Percentiles rank a stretch among this genome's conserved stretches.
phyloP scores from a whole-genome alignment of 2,888 invertebrate genomes.

The Augiades crinisus region DNA sequence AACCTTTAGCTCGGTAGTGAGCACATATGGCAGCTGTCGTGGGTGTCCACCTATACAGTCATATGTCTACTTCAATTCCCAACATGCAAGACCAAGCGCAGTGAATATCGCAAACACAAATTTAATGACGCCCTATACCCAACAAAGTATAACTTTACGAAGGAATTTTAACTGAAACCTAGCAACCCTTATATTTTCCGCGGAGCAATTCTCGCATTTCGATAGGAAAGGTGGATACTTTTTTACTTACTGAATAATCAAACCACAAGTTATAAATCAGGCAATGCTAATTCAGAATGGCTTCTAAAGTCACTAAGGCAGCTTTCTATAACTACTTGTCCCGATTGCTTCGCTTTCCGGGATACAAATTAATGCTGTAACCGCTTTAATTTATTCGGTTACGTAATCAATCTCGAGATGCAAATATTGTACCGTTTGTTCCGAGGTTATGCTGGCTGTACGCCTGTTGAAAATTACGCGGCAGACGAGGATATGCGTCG shows the following conservation, averaged over 20 bases:
- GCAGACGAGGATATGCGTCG: conserved; percentile 66
- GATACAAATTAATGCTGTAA: conserved; percentile 40
- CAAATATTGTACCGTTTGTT: conserved; percentile 58
- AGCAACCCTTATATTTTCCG: too few relatives aligned
- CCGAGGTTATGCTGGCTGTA: conserved; percentile 50
- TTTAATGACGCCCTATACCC: too few relatives aligned
- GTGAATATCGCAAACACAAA: too few relatives aligned
- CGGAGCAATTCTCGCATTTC: too few relatives aligned
- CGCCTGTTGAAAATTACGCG: conserved; percentile 57
- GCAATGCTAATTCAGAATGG: conserved; percentile 12
- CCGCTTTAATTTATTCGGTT: conserved; percentile 50
- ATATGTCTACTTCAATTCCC: too few relatives aligned
- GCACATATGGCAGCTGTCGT: too few relatives aligned
- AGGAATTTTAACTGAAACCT: too few relatives aligned
- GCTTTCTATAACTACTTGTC: conserved; percentile 22
- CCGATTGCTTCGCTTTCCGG: conserved; percentile 43
- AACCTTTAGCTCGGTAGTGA: too few relatives aligned
- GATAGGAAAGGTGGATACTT: background rate
- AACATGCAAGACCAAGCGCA: too few relatives aligned
- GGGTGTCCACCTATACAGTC: too few relatives aligned
- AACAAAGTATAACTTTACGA: too few relatives aligned
- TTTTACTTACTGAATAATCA: background rate
- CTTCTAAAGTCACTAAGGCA: conserved; percentile 12
- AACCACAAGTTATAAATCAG: background rate
- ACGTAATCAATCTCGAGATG: conserved; percentile 54